Percentiles rank a stretch among this genome's conserved stretches.
These are phyloP conservation scores for Galaxias olidus DNA, from an alignment of 2,797 vertebrate genomes.

Conservation along the genomic window DNA sequence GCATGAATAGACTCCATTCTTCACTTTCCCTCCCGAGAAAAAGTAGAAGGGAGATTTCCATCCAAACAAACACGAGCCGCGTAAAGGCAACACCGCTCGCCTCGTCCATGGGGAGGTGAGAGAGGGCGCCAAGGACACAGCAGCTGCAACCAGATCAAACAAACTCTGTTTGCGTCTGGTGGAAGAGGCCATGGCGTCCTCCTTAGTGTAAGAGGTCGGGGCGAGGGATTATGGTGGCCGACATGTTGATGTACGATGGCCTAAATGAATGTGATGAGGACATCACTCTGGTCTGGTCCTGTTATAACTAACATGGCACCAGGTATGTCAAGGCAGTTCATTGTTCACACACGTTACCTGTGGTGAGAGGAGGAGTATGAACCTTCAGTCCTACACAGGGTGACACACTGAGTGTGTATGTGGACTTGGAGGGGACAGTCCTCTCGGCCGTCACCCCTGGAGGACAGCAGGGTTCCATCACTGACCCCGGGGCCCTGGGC, in stretches of 20 bases:
- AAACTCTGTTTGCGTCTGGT: conserved; percentile 9
- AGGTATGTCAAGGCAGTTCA: too few relatives aligned
- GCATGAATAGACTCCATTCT: conserved; percentile 8
- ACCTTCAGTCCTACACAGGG: background rate
- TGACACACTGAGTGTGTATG: too few relatives aligned
- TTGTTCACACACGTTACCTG: background rate
- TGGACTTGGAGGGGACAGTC: too few relatives aligned
- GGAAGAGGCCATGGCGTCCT: conserved; percentile 8
- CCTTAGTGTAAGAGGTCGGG: conserved; percentile 15
- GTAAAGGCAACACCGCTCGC: conserved; percentile 19
- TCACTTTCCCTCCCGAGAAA: conserved; percentile 3
- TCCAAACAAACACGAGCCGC: conserved; percentile 16
- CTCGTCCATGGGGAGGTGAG: background rate
- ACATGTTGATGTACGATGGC: conserved; percentile 24
- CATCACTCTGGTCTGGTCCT: conserved; percentile 15
- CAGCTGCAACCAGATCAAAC: conserved; percentile 10
- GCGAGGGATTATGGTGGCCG: conserved; percentile 13
- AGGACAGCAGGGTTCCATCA: too few relatives aligned
- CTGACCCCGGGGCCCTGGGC: too few relatives aligned
- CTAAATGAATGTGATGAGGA: conserved; percentile 23
- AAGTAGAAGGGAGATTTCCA: conserved; percentile 9
- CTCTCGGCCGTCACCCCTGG: too few relatives aligned
- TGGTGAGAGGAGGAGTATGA: background rate
- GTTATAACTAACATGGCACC: too few relatives aligned
- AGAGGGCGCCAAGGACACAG: background rate